A percentile compares a stretch with the other conserved stretches of the same genome.
Conservation (phyloP, 2,113 vertebrate genomes). For the Neotoma lepida region DNA sequence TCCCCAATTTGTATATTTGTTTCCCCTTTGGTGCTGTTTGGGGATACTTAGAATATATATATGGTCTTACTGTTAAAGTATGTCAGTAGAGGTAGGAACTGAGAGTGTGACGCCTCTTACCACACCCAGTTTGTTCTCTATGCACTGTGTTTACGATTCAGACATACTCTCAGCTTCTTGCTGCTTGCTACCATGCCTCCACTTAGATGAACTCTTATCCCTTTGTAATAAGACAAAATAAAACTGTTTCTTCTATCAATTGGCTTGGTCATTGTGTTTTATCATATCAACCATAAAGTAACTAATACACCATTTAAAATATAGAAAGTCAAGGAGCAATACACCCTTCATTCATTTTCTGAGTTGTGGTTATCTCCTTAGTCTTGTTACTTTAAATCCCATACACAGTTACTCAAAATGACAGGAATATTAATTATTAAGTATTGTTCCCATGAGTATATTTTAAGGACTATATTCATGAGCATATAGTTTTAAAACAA, state of each 20-base stretch:
- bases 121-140: not conserved
- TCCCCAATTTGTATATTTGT: not conserved
- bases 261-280: not conserved
- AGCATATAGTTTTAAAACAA: not conserved
- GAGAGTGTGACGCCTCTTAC: not conserved
- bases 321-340: not conserved
- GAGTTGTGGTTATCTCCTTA: not conserved
- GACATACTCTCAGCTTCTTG: not conserved
- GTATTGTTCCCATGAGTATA: not conserved
- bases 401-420: not conserved
- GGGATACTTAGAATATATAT: not conserved
- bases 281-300: not conserved
- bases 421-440: not conserved
- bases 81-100: not conserved
- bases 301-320: not conserved
- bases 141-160: too few relatives aligned
- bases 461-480: not conserved
- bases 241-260: not conserved
- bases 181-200: fast-evolving
- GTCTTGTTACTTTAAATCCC: not conserved
- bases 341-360: not conserved
- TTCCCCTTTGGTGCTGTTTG: not conserved
- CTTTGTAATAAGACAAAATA: not conserved
- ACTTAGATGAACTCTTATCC: not conserved
- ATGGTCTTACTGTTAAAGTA: too few relatives aligned